Conservation (phyloP, 2,888 invertebrate genomes). For the Phaonia tiefii region DNA sequence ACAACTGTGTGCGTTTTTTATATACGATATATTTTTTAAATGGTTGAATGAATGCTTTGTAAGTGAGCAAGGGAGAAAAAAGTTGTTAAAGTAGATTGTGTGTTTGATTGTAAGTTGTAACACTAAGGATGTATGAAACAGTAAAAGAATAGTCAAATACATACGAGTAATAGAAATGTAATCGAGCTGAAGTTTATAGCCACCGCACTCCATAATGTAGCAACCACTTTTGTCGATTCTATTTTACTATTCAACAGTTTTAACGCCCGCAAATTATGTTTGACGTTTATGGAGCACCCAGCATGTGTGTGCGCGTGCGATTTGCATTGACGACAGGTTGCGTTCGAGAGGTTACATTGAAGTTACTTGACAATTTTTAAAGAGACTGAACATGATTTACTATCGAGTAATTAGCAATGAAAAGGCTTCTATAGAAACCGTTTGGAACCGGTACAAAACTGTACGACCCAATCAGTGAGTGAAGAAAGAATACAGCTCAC, state of each 20-base stretch:
- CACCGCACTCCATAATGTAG: no score
- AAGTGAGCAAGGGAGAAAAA: slow-evolving; percentile 40
- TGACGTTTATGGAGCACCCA: no score
- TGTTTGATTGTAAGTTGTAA: neutral
- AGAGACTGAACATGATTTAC: no score
- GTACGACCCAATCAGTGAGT: no score
- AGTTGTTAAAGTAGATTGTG: slow-evolving; percentile 38
- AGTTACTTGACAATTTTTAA: no score
- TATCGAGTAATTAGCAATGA: no score
- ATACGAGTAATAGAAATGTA: slow-evolving; percentile 63
- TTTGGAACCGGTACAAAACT: no score
- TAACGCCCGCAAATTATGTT: slow-evolving; percentile 24
- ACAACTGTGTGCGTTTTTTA: slow-evolving; percentile 15
- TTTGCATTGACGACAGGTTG: neutral
- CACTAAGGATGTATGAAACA: slow-evolving; percentile 11
- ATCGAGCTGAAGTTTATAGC: slow-evolving; percentile 60
- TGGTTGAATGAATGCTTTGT: slow-evolving; percentile 55
- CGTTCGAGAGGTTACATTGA: neutral
- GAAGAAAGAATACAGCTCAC: no score
- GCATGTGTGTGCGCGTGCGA: neutral
- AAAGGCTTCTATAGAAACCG: no score
- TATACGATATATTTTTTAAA: slow-evolving; percentile 43
- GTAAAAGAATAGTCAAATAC: slow-evolving; percentile 51
- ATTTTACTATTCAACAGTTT: slow-evolving; percentile 9
- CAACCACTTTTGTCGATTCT: slow-evolving; percentile 12